Evolutionary conservation across 23 tunicate species (phyloP).

Genomic region (Styela plicata): DNA sequence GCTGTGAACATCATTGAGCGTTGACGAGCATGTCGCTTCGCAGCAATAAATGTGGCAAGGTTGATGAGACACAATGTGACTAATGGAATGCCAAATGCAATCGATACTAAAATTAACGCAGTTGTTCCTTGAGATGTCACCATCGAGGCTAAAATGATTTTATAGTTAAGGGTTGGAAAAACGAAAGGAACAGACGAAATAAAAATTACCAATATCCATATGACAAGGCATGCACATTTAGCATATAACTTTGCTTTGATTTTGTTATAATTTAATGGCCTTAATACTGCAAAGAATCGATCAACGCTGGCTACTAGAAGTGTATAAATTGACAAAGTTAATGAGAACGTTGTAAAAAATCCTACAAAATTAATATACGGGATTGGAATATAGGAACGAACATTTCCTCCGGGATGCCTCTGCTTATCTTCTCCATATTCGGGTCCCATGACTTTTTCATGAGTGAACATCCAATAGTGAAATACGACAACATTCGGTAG

Average conservation of each 20-base stretch:
- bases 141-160: conserved; percentile 14
- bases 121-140: conserved; percentile 10
- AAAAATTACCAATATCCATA: conserved; percentile 31
- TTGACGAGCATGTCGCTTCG: conserved; percentile 35
- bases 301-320: conserved; percentile 45
- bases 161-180: conserved; percentile 19
- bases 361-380: conserved; percentile 48
- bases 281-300: conserved; percentile 35
- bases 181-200: conserved; percentile 38
- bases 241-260: conserved; percentile 22
- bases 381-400: conserved; percentile 1
- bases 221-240: conserved; percentile 9
- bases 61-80: conserved; percentile 37
- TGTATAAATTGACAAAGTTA: conserved; percentile 44
- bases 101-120: conserved; percentile 23
- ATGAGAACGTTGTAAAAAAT: conserved; percentile 45
- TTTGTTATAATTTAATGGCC: conserved; percentile 42
- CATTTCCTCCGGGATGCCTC: conserved; percentile 1
- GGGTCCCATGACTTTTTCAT: background rate
- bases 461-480: background rate
- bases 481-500: conserved; percentile 6
- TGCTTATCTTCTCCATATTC: background rate
- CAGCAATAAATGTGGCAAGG: conserved; percentile 11
- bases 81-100: conserved; percentile 37
- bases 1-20: background rate